Evolutionary conservation across 2,888 invertebrate species (phyloP).

Genomic region (Caenorhabditis macrosperma): DNA sequence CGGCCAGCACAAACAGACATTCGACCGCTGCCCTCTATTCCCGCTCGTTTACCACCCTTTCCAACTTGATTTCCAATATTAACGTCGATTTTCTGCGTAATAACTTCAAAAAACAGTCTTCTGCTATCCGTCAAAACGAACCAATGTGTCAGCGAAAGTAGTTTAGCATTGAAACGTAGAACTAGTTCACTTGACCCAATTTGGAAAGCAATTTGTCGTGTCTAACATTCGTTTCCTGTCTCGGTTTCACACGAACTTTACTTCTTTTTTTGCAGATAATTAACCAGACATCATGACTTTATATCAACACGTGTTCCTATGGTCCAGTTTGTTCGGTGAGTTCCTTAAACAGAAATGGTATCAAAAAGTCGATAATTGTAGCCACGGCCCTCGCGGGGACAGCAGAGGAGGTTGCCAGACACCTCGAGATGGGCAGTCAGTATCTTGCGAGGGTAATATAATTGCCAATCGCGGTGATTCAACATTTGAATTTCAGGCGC

Average conservation of each 20-base stretch:
- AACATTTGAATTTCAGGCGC: too few species aligned
- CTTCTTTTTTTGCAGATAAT: constrained; percentile 52
- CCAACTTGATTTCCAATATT: constrained; percentile 4
- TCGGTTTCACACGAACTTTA: constrained; percentile 15
- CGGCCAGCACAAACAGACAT: constrained; percentile 48
- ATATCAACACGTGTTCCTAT: constrained; percentile 41
- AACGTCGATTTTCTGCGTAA: background rate
- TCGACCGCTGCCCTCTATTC: constrained; percentile 36
- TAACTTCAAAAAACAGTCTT: background rate
- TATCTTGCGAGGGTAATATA: constrained; percentile 86
- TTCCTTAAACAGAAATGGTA: background rate
- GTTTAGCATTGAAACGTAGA: constrained; percentile 20
- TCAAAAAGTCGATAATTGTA: constrained; percentile 23
- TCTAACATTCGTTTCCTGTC: constrained; percentile 14
- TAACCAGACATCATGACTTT: constrained; percentile 49
- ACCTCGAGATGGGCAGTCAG: constrained; percentile 93
- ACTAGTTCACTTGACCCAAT: constrained; percentile 50
- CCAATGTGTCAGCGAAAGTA: background rate
- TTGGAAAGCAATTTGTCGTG: constrained; percentile 35
- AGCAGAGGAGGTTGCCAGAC: constrained; percentile 88
- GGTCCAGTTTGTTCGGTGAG: constrained; percentile 46
- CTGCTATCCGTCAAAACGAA: background rate
- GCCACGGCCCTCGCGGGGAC: constrained; percentile 44
- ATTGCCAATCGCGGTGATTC: too few species aligned
- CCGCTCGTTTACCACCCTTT: constrained; percentile 41